phyloP scores from a whole-genome alignment of 2,113 vertebrate species.

The Callospermophilus lateralis region DNA sequence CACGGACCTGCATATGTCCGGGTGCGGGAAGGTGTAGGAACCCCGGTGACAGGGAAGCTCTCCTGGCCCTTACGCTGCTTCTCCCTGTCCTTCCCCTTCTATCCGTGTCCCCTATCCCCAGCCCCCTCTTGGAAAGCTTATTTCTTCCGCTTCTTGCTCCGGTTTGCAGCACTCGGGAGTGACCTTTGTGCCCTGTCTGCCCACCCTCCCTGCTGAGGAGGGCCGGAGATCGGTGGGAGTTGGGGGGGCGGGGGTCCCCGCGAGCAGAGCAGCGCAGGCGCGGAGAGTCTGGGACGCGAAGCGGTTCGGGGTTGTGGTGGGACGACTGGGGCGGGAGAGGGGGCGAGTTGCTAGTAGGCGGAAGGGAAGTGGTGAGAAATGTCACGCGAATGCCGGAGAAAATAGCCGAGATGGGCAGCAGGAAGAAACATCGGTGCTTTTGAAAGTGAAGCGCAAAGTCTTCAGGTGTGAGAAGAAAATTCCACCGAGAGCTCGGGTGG shows the following conservation, averaged over 20 bases:
- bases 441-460: background rate
- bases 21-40: background rate
- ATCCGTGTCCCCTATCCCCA: background rate
- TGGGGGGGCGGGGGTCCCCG: background rate
- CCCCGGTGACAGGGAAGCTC: background rate
- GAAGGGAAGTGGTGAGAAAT: background rate
- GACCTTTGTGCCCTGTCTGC: background rate
- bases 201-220: background rate
- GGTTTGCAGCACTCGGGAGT: background rate
- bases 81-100: background rate
- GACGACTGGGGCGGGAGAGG: background rate
- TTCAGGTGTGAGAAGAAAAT: background rate
- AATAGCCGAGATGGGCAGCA: background rate
- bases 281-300: background rate
- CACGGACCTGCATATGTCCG: fast-evolving
- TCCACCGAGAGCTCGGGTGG: background rate
- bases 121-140: fast-evolving
- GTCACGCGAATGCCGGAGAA: background rate
- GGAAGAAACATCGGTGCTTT: background rate
- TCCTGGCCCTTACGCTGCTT: too few relatives aligned
- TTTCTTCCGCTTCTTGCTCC: background rate
- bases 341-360: background rate
- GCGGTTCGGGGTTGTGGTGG: background rate
- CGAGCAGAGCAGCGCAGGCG: background rate
- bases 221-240: background rate